phyloP scores from a whole-genome alignment of 2,888 invertebrate species.

The Scaeva pyrastri region DNA sequence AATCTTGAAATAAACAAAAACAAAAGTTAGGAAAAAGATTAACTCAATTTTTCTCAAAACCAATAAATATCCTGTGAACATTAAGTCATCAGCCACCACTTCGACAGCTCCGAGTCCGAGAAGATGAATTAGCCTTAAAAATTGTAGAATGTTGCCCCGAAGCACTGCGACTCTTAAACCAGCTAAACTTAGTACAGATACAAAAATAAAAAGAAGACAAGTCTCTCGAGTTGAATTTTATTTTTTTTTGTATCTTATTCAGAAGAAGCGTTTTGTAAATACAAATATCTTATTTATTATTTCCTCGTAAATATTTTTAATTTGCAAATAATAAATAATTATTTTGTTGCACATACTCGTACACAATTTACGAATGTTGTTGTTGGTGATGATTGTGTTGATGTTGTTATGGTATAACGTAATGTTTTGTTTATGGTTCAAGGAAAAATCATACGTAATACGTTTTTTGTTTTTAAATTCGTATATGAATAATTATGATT shows the following conservation, averaged over 20 bases:
- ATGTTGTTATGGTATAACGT: not conserved
- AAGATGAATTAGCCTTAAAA: conserved; percentile 47
- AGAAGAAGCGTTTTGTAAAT: conserved; percentile 28
- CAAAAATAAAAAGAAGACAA: not conserved
- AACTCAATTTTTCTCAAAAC: not conserved
- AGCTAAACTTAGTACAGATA: not conserved
- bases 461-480: not conserved
- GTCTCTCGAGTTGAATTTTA: not conserved
- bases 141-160: conserved; percentile 37
- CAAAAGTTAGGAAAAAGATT: no score
- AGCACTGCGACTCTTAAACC: conserved; percentile 3
- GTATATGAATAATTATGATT: conserved; percentile 47
- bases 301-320: conserved; percentile 65
- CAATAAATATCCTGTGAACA: conserved; percentile 18
- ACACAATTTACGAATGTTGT: not conserved
- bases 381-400: not conserved
- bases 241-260: no score
- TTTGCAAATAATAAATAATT: conserved; percentile 59
- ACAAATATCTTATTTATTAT: conserved; percentile 51
- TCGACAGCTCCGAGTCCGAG: conserved; percentile 8
- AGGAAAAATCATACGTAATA: conserved; percentile 66
- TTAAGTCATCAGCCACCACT: not conserved
- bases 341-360: not conserved
- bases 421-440: conserved; percentile 52
- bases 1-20: no score